Evolutionary conservation across 2,113 vertebrate genomes (phyloP).

Genomic region (Hippopotamus amphibius): DNA sequence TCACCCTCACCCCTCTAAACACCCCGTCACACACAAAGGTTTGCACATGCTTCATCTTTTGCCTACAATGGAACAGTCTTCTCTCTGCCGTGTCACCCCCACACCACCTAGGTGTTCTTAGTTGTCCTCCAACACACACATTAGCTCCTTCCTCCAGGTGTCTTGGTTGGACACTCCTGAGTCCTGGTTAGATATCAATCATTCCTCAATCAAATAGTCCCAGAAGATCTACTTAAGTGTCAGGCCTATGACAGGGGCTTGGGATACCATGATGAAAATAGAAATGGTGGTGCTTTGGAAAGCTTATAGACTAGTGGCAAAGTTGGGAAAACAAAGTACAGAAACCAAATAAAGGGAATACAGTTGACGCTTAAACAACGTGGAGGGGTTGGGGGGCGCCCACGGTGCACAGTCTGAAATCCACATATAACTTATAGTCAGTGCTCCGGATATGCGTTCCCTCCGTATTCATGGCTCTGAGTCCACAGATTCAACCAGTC

Average conservation of each 20-base stretch:
- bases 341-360: neutral
- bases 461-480: neutral
- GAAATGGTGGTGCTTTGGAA: neutral
- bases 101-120: neutral
- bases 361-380: neutral
- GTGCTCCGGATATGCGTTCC: too few relatives aligned
- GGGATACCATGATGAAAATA: neutral
- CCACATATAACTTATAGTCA: neutral
- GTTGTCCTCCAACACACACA: neutral
- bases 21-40: neutral
- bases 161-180: neutral
- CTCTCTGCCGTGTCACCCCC: neutral
- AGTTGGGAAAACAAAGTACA: neutral
- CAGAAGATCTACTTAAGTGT: neutral
- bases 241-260: neutral
- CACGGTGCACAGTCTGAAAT: neutral
- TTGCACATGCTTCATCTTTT: fast-evolving
- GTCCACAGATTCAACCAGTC: neutral
- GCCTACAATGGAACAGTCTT: neutral
- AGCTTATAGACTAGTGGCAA: neutral
- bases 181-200: neutral
- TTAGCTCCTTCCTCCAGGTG: neutral
- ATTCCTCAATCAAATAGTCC: neutral
- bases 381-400: neutral
- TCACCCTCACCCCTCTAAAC: neutral